Evolutionary conservation across 2,113 vertebrate genomes (phyloP).

Genomic region (Arenaria interpres): DNA sequence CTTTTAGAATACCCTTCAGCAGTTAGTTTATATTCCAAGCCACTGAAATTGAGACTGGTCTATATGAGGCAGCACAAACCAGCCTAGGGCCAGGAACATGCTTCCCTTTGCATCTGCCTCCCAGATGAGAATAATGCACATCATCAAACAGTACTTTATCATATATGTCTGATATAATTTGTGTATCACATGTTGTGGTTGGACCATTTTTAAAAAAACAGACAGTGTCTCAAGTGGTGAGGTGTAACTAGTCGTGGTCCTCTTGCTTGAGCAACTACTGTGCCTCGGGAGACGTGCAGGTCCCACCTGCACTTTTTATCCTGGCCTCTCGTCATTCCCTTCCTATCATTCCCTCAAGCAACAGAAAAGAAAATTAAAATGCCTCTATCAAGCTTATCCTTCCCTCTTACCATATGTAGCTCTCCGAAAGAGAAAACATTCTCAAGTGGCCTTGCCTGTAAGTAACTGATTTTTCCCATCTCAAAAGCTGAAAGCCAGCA

Average conservation of each 20-base stretch:
- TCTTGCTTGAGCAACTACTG: neutral
- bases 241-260: neutral
- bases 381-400: neutral
- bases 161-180: neutral
- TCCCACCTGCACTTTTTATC: neutral
- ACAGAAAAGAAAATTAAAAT: neutral
- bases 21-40: neutral
- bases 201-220: neutral
- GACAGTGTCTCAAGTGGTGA: neutral
- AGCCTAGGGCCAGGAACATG: neutral
- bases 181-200: neutral
- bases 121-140: slow-evolving; percentile 14
- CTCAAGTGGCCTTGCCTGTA: neutral
- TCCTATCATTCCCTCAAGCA: neutral
- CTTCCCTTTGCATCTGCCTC: neutral
- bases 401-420: neutral
- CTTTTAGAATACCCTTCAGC: neutral
- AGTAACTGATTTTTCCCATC: neutral
- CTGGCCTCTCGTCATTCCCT: neutral
- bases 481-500: neutral
- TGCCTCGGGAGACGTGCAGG: neutral
- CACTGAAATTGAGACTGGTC: neutral
- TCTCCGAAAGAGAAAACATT: neutral
- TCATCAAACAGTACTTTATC: slow-evolving; percentile 7
- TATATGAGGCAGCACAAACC: slow-evolving; percentile 18